phyloP scores from a whole-genome alignment of 2,797 vertebrate genomes.

The Falco berigora region DNA sequence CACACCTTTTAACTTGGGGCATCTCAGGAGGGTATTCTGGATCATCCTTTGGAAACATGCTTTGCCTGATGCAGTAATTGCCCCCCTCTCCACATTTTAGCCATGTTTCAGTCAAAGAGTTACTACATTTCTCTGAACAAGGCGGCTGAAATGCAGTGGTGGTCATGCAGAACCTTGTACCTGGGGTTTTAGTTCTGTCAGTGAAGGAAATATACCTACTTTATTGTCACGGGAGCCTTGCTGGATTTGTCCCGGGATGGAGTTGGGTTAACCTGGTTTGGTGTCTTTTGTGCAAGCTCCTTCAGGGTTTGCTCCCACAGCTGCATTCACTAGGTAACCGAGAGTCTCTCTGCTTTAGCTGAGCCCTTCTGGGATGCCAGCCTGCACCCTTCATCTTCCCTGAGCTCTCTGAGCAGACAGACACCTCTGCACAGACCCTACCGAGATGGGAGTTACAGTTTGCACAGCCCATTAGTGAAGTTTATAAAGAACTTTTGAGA shows the following conservation, averaged over 20 bases:
- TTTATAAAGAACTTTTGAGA: slow-evolving; percentile 31
- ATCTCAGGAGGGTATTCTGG: not conserved
- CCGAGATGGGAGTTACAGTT: not conserved
- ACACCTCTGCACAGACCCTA: not conserved
- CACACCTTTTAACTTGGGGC: not conserved
- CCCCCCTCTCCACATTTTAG: not conserved
- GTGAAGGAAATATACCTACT: not conserved
- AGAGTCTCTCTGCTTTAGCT: not conserved
- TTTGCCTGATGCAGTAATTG: not conserved
- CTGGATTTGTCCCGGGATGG: not conserved
- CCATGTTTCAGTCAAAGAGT: not conserved
- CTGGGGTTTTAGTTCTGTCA: not conserved
- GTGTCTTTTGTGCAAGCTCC: not conserved
- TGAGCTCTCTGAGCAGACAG: not conserved
- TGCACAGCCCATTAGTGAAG: not conserved
- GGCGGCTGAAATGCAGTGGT: not conserved
- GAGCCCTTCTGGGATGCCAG: not conserved
- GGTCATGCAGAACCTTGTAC: not conserved
- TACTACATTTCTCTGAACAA: not conserved
- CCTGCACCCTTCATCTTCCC: not conserved
- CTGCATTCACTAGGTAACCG: not conserved
- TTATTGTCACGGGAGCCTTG: not conserved
- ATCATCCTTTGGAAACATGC: not conserved
- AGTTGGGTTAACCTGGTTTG: not conserved
- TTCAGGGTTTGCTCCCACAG: not conserved